Percentiles rank a stretch among this genome's conserved stretches.
These are phyloP conservation scores for Salarias fasciatus DNA, from an alignment of 2,797 vertebrate genomes.

Conservation along the genomic window DNA sequence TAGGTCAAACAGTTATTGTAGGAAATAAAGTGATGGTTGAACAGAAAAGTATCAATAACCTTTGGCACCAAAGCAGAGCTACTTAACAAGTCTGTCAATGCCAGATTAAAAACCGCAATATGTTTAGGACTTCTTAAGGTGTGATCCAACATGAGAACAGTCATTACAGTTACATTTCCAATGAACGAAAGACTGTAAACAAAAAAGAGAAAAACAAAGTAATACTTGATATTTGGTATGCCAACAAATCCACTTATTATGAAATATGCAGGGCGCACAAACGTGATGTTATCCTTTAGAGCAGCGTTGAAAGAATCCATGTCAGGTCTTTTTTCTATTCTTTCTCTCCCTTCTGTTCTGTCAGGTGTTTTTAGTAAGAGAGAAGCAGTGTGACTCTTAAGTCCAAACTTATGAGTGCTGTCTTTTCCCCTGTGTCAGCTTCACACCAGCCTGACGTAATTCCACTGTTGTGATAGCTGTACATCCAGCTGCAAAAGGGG, in stretches of 20 bases:
- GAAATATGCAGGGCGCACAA: slow-evolving; percentile 58
- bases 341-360: no score
- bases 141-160: slow-evolving; percentile 62
- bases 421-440: not conserved
- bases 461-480: no score
- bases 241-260: slow-evolving; percentile 63
- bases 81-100: slow-evolving; percentile 58
- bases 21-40: slow-evolving; percentile 33
- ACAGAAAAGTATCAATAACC: slow-evolving; percentile 54
- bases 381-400: not conserved
- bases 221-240: slow-evolving; percentile 57
- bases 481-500: no score
- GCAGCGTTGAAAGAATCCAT: slow-evolving; percentile 45
- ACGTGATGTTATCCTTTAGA: slow-evolving; percentile 12
- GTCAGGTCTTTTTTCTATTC: not conserved
- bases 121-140: slow-evolving; percentile 62
- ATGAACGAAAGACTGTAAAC: slow-evolving; percentile 64
- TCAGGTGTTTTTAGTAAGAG: not conserved
- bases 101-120: slow-evolving; percentile 66
- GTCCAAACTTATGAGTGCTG: not conserved
- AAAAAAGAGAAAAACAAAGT: slow-evolving; percentile 62
- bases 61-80: slow-evolving; percentile 53
- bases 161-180: slow-evolving; percentile 60
- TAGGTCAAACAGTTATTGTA: slow-evolving; percentile 49
- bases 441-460: not conserved